Evolutionary conservation across 2,888 invertebrate species (phyloP), one percentile per base, ranked within the genome.

Genomic region (Drosophila trichaetosa): DNA sequence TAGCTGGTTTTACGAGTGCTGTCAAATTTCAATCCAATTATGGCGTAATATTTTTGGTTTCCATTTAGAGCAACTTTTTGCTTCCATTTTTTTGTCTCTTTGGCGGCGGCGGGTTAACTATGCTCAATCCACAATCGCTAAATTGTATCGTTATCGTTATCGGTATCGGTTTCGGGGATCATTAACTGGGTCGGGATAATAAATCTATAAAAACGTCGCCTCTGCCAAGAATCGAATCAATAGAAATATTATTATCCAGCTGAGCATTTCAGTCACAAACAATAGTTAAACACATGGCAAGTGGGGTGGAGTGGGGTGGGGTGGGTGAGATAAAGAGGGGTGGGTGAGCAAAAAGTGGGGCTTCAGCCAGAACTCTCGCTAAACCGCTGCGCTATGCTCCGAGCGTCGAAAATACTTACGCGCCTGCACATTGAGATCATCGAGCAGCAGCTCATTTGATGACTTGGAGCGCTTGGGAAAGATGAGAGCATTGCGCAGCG

Each of bases 381-480:
- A 84, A 31, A 84, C 80, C 69, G 87, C 87, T 38, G 83, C 87
- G 66, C 84, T 82, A 48, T 80, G 87, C 73, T 87, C 88, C 7
- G 78, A 75, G 53, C 82, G 68, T 11, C 82, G 87, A 59, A 88
- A 89, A 82, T 92, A 92, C 82, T 91, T 91, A 82, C 90, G 91
- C 68, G 91, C 81, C 78, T 92, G 90, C 27, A 89, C 84, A 24
- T 83, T 79, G 31, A 91, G 83, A 71, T 92, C 91, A 72, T 92
- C 91, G 36, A 92, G 82, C 36, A 92, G 76, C 38, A 92, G 80
- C 71, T 93, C 92, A 59, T 83, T 90, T n/a, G 91, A 90, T 8
- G 92, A 92, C 58, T 87, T 90, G 10, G 92, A 91, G 10, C 89
- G 92, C 53, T 90, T 91, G 34, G 92, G 87, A 49, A 91, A 89